Conservation (phyloP, 1,140 invertebrate species). For the Lutraria rhynchaena region DNA sequence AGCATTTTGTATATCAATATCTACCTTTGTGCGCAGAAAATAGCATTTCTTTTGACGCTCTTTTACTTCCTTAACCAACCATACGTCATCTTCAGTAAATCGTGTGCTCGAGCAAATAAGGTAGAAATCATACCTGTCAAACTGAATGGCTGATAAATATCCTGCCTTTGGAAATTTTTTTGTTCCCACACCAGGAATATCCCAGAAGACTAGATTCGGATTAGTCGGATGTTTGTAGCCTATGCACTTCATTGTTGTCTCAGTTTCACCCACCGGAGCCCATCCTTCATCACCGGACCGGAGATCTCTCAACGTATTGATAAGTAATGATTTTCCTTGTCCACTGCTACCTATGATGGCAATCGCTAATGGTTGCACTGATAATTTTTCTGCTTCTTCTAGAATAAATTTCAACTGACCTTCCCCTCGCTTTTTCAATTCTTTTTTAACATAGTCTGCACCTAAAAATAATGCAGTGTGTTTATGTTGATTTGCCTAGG, state of each 20-base stretch:
- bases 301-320: constrained; percentile 40
- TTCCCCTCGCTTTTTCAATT: too few relatives aligned
- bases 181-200: constrained; percentile 5
- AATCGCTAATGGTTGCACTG: constrained; percentile 1
- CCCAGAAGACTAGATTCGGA: not conserved
- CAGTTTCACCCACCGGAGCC: not conserved
- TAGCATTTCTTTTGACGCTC: constrained; percentile 1
- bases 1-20: not conserved
- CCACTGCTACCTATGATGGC: constrained; percentile 42
- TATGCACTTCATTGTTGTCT: not conserved
- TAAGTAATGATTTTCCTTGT: constrained; percentile 50
- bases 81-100: constrained; percentile 2
- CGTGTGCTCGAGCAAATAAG: not conserved
- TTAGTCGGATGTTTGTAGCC: not conserved
- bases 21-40: not conserved
- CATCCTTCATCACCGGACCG: not conserved
- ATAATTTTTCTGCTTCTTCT: too few relatives aligned
- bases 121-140: constrained; percentile 6
- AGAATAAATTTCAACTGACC: too few relatives aligned
- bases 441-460: too few relatives aligned
- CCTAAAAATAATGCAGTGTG: too few relatives aligned
- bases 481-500: too few relatives aligned
- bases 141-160: not conserved
- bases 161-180: not conserved
- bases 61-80: not conserved